These are phyloP conservation scores for Crotalus tigris DNA, from an alignment of 2,113 vertebrate species.

Conservation along the genomic window DNA sequence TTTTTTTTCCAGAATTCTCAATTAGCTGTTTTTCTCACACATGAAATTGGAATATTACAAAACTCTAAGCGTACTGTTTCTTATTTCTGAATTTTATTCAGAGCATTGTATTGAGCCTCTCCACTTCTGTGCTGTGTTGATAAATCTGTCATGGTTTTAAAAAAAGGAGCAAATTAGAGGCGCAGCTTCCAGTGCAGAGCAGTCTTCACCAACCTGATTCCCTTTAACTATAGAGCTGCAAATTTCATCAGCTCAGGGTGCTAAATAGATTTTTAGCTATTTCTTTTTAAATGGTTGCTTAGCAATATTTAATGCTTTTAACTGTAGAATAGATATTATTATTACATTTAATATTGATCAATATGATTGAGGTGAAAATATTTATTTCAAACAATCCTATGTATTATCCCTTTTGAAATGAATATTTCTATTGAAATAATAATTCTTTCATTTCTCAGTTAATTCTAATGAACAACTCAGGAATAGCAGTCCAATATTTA, in stretches of 20 bases:
- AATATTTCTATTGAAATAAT: neutral
- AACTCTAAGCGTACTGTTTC: neutral
- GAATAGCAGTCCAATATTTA: slow-evolving; percentile 16
- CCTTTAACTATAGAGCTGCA: neutral
- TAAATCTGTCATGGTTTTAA: neutral
- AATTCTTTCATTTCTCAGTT: slow-evolving; percentile 24
- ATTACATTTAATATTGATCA: neutral
- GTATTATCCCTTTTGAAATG: neutral
- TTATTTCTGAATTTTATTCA: neutral
- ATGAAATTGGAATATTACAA: neutral
- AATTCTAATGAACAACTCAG: slow-evolving; percentile 37
- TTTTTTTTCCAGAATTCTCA: neutral
- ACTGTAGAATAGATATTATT: slow-evolving; percentile 19
- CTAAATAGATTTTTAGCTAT: neutral
- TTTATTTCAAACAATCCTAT: slow-evolving; percentile 9
- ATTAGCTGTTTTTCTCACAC: neutral
- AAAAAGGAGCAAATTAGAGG: neutral
- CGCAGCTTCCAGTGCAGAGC: neutral
- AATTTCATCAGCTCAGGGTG: neutral
- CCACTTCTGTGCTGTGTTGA: neutral
- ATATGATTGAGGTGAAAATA: neutral
- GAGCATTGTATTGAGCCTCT: neutral
- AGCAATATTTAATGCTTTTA: neutral
- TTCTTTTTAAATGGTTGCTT: neutral
- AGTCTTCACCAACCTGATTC: neutral